Base-by-base conservation (phyloP, 2,888 invertebrate species). In the Tanaodytes sp. region DNA sequence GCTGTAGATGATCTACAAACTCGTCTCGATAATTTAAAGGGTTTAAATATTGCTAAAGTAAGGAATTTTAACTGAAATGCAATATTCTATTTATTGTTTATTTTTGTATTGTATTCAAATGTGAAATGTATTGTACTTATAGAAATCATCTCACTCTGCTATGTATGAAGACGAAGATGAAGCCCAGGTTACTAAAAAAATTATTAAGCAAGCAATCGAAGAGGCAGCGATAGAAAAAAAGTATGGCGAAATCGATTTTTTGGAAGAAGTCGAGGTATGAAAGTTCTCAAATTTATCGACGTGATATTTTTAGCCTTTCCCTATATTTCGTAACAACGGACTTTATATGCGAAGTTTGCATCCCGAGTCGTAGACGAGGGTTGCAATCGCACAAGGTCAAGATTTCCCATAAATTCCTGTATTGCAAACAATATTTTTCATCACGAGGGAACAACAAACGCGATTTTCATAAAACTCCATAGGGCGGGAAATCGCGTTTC, bases 191-290 rank as follows among this genome's bases (percentile, higher is more conserved):
- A 85, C 85, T 9, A 84, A 79, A 39, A 82, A 73, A 70, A 73
- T 84, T 27, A 80, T 85, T 12, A 71, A 78, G 19, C 80, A 79
- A 69, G 80, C 82, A 20, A 82, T 88, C 77, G 86, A 86, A 45
- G 87, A 88, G 80, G 87, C 87, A 39, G 85, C 86, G 2, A 76
- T 88, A 31, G 87, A 88, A 42, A 82, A 83, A 36, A 84, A 85
- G 72, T 84, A 81, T 73, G 77, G 62, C 0, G 76, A 76, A 12
- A 67, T 72, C 1, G 79, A 79, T 37, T 77, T 79, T 48, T 23
- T 75, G 0, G 77, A 80, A 45, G 77, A 79, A 27, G 75, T 81
- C 76, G 79, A 82, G 39, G 49, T 75, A 0, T n/a, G 79, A 80
- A 69, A 80, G n/a, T n/a, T n/a, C n/a, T n/a, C n/a, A n/a, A n/a